Evolutionary conservation across 2,113 vertebrate species (phyloP), one percentile per base, ranked within the genome.

Genomic region (Ameiurus melas): DNA sequence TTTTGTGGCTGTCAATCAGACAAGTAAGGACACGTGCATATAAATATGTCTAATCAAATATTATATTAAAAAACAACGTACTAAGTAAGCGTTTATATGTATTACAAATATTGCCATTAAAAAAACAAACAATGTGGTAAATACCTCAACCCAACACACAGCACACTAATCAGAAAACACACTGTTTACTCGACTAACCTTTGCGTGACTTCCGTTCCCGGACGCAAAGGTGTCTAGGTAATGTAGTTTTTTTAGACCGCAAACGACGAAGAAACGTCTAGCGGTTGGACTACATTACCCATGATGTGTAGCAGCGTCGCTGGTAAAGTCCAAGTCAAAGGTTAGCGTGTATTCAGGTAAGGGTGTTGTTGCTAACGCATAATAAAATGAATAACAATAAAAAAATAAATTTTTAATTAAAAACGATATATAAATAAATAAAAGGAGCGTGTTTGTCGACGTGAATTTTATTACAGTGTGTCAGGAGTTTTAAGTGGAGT

Each of bases 221-320:
- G 1, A 14, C 5, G 77, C 47, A 90, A 77, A 9, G 10, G 84
- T 3, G 90, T 87, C 1, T 93, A 93, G 94, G 7, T 25, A 87
- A 80, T 93, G 92, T 92, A 91, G 77, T 93, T 86, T 6, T 55
- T 27, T 33, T 0, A 17, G 1, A 5, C 30, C 2, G 19, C 13
- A n/a, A 16, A 25, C 4, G 0, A 0, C 0, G 1, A 5, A 0
- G 19, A 9, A 13, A 12, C 20, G 0, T 22, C 0, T 0, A 0
- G 0, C 9, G 0, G 47, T 10, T 25, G 30, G 81, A 94, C 92
- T 92, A 91, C 93, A 93, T 89, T 93, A 84, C 90, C 92, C 93
- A 83, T 68, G 70, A 79, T 27, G 0, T 57, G 0, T 47, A 53
- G 57, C 25, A 14, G 0, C 30, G 1, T 3, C n/a, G 22, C 20